Evolutionary conservation across 2,888 invertebrate genomes (phyloP).

Genomic region (Macaria liturata): DNA sequence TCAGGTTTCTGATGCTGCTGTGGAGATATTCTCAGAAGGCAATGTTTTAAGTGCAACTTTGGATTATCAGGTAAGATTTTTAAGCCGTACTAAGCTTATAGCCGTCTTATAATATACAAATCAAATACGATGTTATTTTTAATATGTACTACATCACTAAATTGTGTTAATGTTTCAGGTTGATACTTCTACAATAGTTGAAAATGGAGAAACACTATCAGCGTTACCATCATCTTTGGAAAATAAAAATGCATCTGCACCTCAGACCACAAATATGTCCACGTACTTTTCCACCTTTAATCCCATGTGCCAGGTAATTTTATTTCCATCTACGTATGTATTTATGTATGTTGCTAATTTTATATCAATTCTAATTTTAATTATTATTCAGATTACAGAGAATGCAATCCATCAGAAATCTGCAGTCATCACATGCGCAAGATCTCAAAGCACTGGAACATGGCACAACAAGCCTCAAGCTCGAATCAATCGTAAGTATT

Average conservation of each 20-base stretch:
- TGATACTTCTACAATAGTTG: constrained; percentile 1
- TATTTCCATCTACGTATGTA: neutral
- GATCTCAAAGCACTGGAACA: too few species aligned
- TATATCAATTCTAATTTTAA: too few species aligned
- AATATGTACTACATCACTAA: too few species aligned
- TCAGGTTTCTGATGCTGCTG: constrained; percentile 9
- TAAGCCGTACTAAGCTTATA: too few species aligned
- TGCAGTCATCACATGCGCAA: too few species aligned
- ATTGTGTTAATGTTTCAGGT: constrained; percentile 2
- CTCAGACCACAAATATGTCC: constrained; percentile 24
- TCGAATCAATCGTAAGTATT: constrained; percentile 42
- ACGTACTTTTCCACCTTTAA: constrained; percentile 33
- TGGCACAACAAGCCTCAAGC: constrained; percentile 27
- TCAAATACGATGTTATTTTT: too few species aligned
- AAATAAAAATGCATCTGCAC: neutral
- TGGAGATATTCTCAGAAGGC: neutral
- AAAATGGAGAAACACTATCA: constrained; percentile 21
- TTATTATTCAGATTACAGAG: too few species aligned
- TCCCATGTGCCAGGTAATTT: constrained; percentile 25
- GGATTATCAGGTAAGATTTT: constrained; percentile 3
- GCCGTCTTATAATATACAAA: too few species aligned
- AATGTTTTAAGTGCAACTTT: neutral
- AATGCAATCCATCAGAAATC: too few species aligned
- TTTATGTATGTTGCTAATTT: neutral
- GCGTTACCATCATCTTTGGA: constrained; percentile 20